These are phyloP conservation scores for Rhincodon typus DNA, from an alignment of 2,797 vertebrate genomes.

Conservation along the genomic window DNA sequence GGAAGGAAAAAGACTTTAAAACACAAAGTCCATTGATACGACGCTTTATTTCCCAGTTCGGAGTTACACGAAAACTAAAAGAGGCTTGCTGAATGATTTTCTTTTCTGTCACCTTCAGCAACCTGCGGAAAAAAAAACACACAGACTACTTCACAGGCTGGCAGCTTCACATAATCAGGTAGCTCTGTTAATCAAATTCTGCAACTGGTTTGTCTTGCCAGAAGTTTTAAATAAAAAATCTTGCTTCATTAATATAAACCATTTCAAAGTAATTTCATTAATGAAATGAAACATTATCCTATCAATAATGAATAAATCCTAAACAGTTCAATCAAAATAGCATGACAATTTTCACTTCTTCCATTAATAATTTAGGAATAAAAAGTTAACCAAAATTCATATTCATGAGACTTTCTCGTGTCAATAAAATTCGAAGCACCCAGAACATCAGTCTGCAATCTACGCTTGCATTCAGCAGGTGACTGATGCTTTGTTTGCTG, in stretches of 20 bases:
- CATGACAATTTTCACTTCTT: conserved; percentile 26
- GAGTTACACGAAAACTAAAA: neutral
- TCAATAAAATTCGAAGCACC: neutral
- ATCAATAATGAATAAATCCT: conserved; percentile 34
- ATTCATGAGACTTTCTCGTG: conserved; percentile 31
- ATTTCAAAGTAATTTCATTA: conserved; percentile 27
- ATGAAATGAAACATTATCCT: conserved; percentile 37
- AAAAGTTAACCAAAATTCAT: conserved; percentile 33
- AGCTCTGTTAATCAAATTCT: conserved; percentile 27
- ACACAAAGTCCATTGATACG: neutral
- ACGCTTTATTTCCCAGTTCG: neutral
- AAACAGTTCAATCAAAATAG: conserved; percentile 35
- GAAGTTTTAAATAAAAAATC: conserved; percentile 24
- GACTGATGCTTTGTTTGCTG: neutral
- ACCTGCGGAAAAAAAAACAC: neutral
- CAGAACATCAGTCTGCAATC: neutral
- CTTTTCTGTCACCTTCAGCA: conserved; percentile 5
- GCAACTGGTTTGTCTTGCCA: neutral
- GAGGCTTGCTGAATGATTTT: neutral
- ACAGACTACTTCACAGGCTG: neutral
- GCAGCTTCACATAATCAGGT: conserved; percentile 8
- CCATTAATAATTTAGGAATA: conserved; percentile 35
- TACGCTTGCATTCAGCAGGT: neutral
- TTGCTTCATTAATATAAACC: conserved; percentile 31
- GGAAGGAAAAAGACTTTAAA: neutral